These are phyloP conservation scores for Calcarius lapponicus DNA, from an alignment of 2,797 vertebrate species.

Conservation along the genomic window DNA sequence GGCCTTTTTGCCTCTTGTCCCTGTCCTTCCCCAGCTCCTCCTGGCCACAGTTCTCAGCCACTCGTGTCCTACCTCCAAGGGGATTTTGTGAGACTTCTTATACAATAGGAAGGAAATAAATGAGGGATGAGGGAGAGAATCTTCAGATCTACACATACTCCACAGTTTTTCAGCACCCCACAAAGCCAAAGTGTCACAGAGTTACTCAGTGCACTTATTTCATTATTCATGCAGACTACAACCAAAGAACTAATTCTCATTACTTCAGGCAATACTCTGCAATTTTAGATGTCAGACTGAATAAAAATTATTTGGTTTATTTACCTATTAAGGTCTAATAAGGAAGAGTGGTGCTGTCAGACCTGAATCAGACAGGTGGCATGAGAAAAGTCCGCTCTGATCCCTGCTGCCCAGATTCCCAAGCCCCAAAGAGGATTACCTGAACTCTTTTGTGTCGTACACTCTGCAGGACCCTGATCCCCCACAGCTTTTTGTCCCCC, in stretches of 20 bases:
- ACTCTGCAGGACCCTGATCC: constrained; percentile 87
- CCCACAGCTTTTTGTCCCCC: constrained; percentile 86
- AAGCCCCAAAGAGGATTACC: constrained; percentile 68
- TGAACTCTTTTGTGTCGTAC: constrained; percentile 85
- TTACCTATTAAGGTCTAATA: background rate
- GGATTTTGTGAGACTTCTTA: background rate
- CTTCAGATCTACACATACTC: background rate
- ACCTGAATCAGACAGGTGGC: background rate
- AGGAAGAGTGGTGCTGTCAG: background rate
- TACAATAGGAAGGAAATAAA: background rate
- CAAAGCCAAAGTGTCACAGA: background rate
- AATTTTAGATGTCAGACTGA: background rate
- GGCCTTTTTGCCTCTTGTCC: background rate
- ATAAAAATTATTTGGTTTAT: background rate
- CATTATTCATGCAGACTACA: background rate
- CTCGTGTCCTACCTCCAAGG: background rate
- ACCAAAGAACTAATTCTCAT: background rate
- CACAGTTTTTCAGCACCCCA: background rate
- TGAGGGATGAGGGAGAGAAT: background rate
- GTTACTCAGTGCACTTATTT: background rate
- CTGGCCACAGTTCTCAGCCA: background rate
- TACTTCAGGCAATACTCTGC: background rate
- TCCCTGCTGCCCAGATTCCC: background rate
- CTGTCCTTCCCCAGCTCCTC: background rate
- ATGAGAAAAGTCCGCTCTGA: background rate